These are phyloP conservation scores for Capromys pilorides DNA, from an alignment of 2,797 vertebrate genomes.

Conservation along the genomic window DNA sequence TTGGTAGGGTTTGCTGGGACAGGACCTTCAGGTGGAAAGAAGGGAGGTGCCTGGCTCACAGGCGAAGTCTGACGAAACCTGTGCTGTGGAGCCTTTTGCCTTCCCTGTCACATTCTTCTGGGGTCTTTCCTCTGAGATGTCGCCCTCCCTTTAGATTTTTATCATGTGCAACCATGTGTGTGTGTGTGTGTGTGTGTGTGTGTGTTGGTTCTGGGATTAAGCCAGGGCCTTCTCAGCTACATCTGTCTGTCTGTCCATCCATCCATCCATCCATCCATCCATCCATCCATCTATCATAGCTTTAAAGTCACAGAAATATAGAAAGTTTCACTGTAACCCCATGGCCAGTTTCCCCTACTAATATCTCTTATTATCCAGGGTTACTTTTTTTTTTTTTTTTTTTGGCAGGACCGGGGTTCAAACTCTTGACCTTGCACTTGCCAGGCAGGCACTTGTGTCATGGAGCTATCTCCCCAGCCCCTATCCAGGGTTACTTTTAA, in stretches of 20 bases:
- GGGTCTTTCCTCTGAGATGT: background rate
- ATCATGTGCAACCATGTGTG: background rate
- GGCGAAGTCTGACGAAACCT: background rate
- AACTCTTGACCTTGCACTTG: too few relatives aligned
- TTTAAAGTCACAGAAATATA: background rate
- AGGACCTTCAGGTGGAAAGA: background rate
- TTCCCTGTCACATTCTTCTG: background rate
- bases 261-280: too few relatives aligned
- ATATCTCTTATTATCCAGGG: background rate
- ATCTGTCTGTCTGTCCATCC: too few relatives aligned
- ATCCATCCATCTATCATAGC: background rate
- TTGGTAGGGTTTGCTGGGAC: background rate
- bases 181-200: background rate
- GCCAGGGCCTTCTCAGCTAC: background rate
- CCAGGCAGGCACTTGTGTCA: too few relatives aligned
- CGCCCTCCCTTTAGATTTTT: background rate
- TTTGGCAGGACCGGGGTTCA: too few relatives aligned
- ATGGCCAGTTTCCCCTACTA: background rate
- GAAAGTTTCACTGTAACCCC: background rate
- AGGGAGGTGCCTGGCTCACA: rapidly evolving
- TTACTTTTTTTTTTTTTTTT: too few relatives aligned
- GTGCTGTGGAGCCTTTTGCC: too few relatives aligned
- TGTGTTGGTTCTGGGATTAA: background rate
- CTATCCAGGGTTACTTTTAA: background rate
- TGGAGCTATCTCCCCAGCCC: too few relatives aligned